These are phyloP conservation scores for Esox lucius DNA, from an alignment of 2,797 vertebrate genomes.

Conservation along the genomic window DNA sequence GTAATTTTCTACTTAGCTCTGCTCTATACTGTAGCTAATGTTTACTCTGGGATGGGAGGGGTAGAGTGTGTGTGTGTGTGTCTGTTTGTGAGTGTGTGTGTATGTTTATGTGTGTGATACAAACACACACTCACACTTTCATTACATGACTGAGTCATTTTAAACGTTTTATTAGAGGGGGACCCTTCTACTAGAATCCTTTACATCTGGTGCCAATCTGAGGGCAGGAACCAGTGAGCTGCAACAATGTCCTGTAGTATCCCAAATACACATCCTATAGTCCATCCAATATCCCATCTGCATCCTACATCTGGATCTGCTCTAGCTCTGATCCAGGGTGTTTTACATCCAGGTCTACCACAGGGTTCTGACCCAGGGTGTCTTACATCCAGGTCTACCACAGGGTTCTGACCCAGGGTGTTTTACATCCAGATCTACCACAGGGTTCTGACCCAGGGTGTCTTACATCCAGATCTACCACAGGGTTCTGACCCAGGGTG, in stretches of 20 bases:
- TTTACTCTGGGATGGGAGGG: background rate
- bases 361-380: background rate
- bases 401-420: background rate
- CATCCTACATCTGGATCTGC: constrained; percentile 13
- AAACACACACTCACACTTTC: constrained; percentile 29
- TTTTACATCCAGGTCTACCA: background rate
- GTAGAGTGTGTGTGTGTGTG: background rate
- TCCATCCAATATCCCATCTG: constrained; percentile 39
- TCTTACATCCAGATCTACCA: background rate
- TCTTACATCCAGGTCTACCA: background rate
- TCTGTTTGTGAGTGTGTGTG: background rate
- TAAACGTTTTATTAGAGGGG: constrained; percentile 67
- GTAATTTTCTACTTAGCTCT: background rate
- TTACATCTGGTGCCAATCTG: constrained; percentile 71
- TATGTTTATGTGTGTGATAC: background rate
- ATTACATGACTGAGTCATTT: constrained; percentile 50
- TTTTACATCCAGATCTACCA: background rate
- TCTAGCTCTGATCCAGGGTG: background rate
- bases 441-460: background rate
- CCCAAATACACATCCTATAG: constrained; percentile 30
- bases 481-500: no score
- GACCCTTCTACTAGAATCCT: constrained; percentile 60
- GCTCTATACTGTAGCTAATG: background rate
- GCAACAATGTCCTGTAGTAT: constrained; percentile 55
- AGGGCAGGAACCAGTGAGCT: constrained; percentile 63